Base-by-base conservation (phyloP, 2,113 vertebrate genomes). In the Equus przewalskii region DNA sequence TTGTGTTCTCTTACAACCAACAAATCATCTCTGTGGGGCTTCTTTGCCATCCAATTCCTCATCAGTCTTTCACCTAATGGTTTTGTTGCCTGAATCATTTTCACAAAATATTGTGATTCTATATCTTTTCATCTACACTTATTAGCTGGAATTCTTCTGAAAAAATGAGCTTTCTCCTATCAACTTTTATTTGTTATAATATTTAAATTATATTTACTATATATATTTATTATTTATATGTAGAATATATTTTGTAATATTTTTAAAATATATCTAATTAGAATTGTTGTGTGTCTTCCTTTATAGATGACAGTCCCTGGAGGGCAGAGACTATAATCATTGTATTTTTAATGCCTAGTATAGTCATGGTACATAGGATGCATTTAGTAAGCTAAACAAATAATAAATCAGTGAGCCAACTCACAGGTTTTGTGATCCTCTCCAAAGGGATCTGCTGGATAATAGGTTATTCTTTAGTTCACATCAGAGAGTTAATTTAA, bases 101-200 rank as follows among this genome's bases (percentile, higher is more conserved):
- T 82, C 26, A 83, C 15, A 21, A 88, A 83, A 78, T 62, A 83
- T 3, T 88, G n/a, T 67, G 81, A 75, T 75, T 91, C 36, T 65
- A 16, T 58, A 15, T 28, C 36, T 76, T 76, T 79, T 82, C 51
- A 83, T 88, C 91, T 70, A 22, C 6, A 67, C 36, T 58, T 64
- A 51, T 67, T 72, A 79, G 30, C 80, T 93, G 24, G 69, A 87
- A 91, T 91, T 76, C 51, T 89, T 60, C 28, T 41, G 33, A 64
- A 87, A 96, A 73, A 91, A 60, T 30, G 10, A 72, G 65, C 56
- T 94, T 49, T 79, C 44, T 7, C 24, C n/a, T 79, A 94, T 89
- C 51, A 95, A 46, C 22, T 41, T 15, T 67, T 81, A 54, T 15
- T 60, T 81, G 72, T 83, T 94, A 41, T 46, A 60, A 18, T 36